Evolutionary conservation across 2,113 vertebrate species (phyloP), one percentile per base, ranked within the genome.

Genomic region (Rhabdornis inornatus): DNA sequence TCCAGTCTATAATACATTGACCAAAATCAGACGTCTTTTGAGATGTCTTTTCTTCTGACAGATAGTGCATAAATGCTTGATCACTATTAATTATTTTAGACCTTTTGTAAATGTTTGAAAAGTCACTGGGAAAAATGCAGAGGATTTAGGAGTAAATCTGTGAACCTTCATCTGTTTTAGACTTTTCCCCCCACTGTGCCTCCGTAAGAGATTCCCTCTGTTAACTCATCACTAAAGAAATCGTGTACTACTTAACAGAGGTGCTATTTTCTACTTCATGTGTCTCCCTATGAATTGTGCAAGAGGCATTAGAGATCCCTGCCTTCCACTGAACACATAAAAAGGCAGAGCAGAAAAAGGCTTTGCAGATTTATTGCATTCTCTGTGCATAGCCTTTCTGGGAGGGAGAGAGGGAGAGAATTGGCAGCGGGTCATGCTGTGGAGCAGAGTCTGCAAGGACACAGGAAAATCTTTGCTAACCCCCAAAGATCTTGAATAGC

Each of bases 271-370:
- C 92, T 95, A 65, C 94, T 92, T 89, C 88, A 35, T 80, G 57
- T 90, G 88, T 71, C 88, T 96, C 88, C 88, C 92, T 61, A 35
- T 92, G 94, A 95, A 93, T 96, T 93, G 92, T 93, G 85, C 94
- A 95, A 68, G 79, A 92, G 90, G 90, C 90, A 88, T 93, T 92
- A 90, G 83, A 86, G 83, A 93, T 69, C 79, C 56, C 52, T 88
- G 88, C 80, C 85, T 95, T 94, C 71, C 80, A 21, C 86, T 3
- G 16, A 96, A 64, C 88, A 21, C 80, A 81, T 68, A 81, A 90
- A 95, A 96, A 93, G 68, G 90, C 90, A 90, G 31, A 88, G 94
- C 79, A 94, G 86, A 56, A 19, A 79, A 86, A 74, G 61, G 56
- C 92, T 89, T 84, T 81, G 65, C 76, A 82, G 80, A 90, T 95